Conservation (phyloP, 2,797 vertebrate genomes). For the Erpetoichthys calabaricus region DNA sequence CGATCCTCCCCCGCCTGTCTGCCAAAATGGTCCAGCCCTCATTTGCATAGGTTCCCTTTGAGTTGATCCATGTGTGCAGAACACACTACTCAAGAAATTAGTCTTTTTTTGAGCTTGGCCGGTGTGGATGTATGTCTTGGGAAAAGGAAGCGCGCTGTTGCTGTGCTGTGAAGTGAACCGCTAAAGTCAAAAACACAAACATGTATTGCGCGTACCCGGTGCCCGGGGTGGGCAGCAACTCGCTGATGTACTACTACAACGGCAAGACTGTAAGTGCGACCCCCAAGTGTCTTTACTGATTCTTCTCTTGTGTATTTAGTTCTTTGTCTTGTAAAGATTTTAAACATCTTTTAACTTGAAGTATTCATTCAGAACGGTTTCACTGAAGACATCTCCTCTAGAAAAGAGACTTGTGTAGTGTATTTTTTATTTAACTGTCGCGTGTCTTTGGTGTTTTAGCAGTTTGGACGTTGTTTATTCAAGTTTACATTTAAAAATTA, state of each 20-base stretch:
- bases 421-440: too few species aligned
- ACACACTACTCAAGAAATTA: constrained; percentile 63
- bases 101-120: constrained; percentile 44
- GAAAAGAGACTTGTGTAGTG: too few species aligned
- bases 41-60: constrained; percentile 94
- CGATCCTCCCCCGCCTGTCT: constrained; percentile 43
- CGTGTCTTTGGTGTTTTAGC: too few species aligned
- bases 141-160: constrained; percentile 43
- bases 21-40: constrained; percentile 73
- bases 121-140: constrained; percentile 69
- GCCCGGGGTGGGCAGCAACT: constrained; percentile 89
- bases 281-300: constrained; percentile 9
- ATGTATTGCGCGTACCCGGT: constrained; percentile 97
- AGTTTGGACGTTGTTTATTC: too few species aligned
- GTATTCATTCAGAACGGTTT: too few species aligned
- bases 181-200: constrained; percentile 43
- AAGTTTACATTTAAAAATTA: too few species aligned
- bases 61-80: constrained; percentile 78
- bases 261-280: constrained; percentile 85
- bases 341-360: too few species aligned
- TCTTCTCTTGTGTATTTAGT: neutral
- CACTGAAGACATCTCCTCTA: too few species aligned
- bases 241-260: constrained; percentile 98
- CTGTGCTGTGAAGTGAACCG: constrained; percentile 30
- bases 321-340: too few species aligned